Percentiles rank a stretch among this genome's conserved stretches.
Conservation (phyloP, 2,888 invertebrate genomes). For the Autographa gamma region DNA sequence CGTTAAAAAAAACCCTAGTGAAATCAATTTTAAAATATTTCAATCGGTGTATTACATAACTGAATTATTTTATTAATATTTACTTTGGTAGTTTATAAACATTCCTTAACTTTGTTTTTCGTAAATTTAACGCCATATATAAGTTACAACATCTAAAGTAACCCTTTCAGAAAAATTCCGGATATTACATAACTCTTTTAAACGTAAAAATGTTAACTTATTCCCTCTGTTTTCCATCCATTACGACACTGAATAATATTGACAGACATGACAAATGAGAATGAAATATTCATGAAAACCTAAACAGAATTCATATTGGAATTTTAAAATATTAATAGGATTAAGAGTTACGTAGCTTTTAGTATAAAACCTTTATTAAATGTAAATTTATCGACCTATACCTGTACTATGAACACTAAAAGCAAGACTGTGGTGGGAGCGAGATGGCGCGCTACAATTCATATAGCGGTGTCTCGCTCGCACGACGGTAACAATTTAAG, state of each 20-base stretch:
- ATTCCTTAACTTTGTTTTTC: too few species aligned
- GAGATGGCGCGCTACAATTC: too few species aligned
- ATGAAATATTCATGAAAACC: slow-evolving; percentile 24
- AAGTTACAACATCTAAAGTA: background rate
- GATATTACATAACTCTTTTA: background rate
- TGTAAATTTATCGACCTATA: background rate
- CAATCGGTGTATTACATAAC: too few species aligned
- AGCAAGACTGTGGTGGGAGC: too few species aligned
- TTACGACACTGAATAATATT: background rate
- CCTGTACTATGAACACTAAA: too few species aligned
- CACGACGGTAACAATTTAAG: too few species aligned
- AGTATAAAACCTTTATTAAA: background rate
- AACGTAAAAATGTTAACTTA: background rate
- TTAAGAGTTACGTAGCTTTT: background rate
- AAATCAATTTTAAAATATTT: too few species aligned
- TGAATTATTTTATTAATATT: too few species aligned
- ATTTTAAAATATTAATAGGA: slow-evolving; percentile 9
- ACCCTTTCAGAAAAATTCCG: background rate
- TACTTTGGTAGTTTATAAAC: too few species aligned
- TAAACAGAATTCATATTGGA: slow-evolving; percentile 16
- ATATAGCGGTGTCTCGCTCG: too few species aligned
- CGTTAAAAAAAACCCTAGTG: too few species aligned
- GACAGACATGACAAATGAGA: slow-evolving; percentile 9
- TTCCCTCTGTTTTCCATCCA: background rate
- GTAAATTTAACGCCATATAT: too few species aligned